These are phyloP conservation scores for Gambelia wislizenii DNA, from an alignment of 2,797 vertebrate species.

Conservation along the genomic window DNA sequence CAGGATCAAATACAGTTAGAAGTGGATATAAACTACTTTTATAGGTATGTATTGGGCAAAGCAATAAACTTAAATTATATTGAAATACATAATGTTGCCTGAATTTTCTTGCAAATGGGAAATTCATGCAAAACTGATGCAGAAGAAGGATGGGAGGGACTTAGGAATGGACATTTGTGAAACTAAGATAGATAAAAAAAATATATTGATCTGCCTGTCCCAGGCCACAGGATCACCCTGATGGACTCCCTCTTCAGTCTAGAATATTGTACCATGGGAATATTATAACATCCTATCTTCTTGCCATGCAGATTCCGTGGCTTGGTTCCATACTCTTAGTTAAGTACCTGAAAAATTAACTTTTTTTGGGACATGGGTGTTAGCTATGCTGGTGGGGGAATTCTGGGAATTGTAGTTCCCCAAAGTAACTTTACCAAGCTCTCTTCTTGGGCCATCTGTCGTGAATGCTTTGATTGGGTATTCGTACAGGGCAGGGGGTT, in stretches of 20 bases:
- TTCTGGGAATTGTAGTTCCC: too few relatives aligned
- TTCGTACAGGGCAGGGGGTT: too few relatives aligned
- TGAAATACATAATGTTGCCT: background rate
- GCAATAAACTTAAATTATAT: background rate
- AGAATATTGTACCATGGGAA: too few relatives aligned
- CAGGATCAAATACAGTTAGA: background rate
- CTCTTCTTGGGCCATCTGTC: too few relatives aligned
- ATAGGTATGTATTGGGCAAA: background rate
- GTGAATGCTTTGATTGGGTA: too few relatives aligned
- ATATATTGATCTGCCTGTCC: background rate
- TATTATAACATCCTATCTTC: background rate
- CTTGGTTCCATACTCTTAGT: background rate
- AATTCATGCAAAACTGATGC: background rate
- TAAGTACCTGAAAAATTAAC: background rate
- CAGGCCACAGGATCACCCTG: background rate
- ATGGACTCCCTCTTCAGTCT: too few relatives aligned
- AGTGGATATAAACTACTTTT: background rate
- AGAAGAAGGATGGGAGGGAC: background rate
- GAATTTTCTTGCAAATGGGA: background rate
- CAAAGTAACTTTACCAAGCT: too few relatives aligned
- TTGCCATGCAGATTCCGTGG: background rate
- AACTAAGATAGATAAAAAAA: background rate
- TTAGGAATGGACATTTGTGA: background rate
- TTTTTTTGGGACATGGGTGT: background rate
- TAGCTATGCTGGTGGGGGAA: background rate